Evolutionary conservation across 2,113 vertebrate genomes (phyloP), one percentile per base, ranked within the genome.

Genomic region (Osmerus eperlanus): DNA sequence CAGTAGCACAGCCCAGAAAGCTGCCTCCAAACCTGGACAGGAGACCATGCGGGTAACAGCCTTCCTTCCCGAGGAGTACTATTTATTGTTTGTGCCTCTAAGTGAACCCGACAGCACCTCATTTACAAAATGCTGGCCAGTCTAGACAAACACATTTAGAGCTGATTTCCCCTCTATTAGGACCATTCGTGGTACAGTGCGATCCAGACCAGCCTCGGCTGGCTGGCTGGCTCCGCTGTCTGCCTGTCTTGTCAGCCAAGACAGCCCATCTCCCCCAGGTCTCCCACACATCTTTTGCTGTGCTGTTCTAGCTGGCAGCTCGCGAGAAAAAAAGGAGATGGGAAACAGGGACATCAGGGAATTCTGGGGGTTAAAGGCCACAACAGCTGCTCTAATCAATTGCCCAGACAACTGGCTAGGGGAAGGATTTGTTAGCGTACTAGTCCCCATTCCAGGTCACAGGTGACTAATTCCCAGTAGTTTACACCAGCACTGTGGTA

Each of bases 91-190:
- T 18, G 0, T 54, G 71, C 70, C 69, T 82, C 65, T 74, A 75
- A 78, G 28, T 15, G 64, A 74, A 78, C 47, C 7, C 66, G 76
- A 76, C 81, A 63, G 71, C 58, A 41, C 36, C 72, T 84, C 78
- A 76, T 84, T 85, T 82, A 52, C 74, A 76, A 74, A 83, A 41
- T 73, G 69, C 69, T 60, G 62, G 15, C 7, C 67, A 58, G 81
- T 83, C 78, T 71, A 80, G 73, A 84, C 77, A 80, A 83, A 83
- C 73, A 74, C 64, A 73, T 81, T 78, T 70, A 53, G 56, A 71
- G 65, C 51, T 66, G 56, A 15, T 76, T 68, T 72, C 63, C 3
- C 0, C 36, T 70, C 53, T 65, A 65, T 78, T 80, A 72, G 21
- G 51, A 19, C 9, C 19, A n/a, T 75, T 55, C 56, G 54, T 47